These are phyloP conservation scores for Papilio dardanus DNA, from an alignment of 1,140 invertebrate species.

Conservation along the genomic window DNA sequence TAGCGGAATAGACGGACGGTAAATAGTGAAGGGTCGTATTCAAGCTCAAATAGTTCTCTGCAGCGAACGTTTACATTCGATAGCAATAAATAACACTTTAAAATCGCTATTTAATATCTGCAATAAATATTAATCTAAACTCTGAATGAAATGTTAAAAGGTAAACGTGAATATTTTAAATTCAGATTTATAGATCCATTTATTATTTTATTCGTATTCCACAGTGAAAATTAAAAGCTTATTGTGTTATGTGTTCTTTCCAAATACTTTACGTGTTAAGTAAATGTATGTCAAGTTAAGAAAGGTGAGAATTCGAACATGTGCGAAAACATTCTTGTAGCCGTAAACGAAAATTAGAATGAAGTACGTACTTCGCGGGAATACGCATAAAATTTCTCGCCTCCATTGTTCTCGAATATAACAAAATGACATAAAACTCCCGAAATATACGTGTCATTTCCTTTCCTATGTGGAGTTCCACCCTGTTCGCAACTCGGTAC, in stretches of 20 bases:
- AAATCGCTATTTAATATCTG: conserved; percentile 9
- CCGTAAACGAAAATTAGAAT: conserved; percentile 36
- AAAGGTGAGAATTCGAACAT: conserved; percentile 34
- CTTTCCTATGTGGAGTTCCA: conserved; percentile 54
- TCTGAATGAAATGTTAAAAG: conserved; percentile 1
- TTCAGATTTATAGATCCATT: background rate
- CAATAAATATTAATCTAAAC: background rate
- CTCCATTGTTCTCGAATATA: conserved; percentile 37
- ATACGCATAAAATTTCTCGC: conserved; percentile 41
- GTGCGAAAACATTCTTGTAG: conserved; percentile 27
- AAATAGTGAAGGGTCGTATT: conserved; percentile 57
- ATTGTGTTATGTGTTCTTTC: background rate
- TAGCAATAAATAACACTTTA: conserved; percentile 24
- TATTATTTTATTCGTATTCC: background rate
- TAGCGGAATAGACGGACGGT: conserved; percentile 66
- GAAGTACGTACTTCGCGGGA: conserved; percentile 19
- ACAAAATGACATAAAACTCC: conserved; percentile 50
- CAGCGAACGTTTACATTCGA: conserved; percentile 27
- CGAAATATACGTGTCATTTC: conserved; percentile 63
- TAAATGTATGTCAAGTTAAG: conserved; percentile 21
- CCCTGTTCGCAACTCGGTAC: conserved; percentile 62
- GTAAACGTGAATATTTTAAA: background rate
- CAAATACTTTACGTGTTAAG: background rate
- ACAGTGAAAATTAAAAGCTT: background rate
- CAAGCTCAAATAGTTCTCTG: conserved; percentile 44